Evolutionary conservation across 2,797 vertebrate genomes (phyloP).

Genomic region (Sphenodon punctatus): DNA sequence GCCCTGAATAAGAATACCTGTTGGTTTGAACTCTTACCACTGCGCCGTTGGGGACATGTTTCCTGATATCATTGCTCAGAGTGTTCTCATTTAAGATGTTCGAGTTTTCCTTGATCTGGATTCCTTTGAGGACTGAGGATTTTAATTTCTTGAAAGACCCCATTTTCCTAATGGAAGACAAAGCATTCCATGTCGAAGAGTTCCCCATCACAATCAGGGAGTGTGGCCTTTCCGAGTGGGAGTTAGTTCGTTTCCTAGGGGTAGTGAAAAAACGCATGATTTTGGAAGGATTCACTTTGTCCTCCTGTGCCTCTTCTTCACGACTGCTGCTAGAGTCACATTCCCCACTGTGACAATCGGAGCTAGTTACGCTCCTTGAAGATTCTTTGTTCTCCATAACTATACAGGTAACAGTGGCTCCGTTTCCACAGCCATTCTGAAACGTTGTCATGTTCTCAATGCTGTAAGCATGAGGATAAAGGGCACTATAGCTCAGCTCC

Average conservation of each 20-base stretch:
- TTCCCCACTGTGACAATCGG: slow-evolving; percentile 55
- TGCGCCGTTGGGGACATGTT: slow-evolving; percentile 46
- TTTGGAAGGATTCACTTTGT: slow-evolving; percentile 82
- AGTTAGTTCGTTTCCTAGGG: slow-evolving; percentile 74
- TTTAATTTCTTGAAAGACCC: slow-evolving; percentile 96
- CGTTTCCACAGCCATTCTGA: slow-evolving; percentile 68
- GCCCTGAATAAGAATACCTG: slow-evolving; percentile 41
- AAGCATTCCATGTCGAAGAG: slow-evolving; percentile 84
- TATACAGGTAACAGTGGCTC: slow-evolving; percentile 51
- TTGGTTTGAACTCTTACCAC: slow-evolving; percentile 30
- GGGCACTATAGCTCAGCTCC: slow-evolving; percentile 70
- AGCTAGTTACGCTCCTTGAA: slow-evolving; percentile 43
- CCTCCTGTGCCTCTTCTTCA: slow-evolving; percentile 67
- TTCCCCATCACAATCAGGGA: slow-evolving; percentile 72
- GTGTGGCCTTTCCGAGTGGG: slow-evolving; percentile 71
- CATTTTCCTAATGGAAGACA: slow-evolving; percentile 88
- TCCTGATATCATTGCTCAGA: background rate
- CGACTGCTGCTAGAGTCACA: slow-evolving; percentile 1
- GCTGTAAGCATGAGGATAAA: slow-evolving; percentile 22
- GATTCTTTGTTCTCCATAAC: slow-evolving; percentile 65
- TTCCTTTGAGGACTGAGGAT: slow-evolving; percentile 91
- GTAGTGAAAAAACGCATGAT: slow-evolving; percentile 87
- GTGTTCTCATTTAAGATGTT: slow-evolving; percentile 52
- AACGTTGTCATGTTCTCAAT: slow-evolving; percentile 72
- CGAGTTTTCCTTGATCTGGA: slow-evolving; percentile 82